Conservation (phyloP, 2,797 vertebrate species). For the Rachycentron canadum region DNA sequence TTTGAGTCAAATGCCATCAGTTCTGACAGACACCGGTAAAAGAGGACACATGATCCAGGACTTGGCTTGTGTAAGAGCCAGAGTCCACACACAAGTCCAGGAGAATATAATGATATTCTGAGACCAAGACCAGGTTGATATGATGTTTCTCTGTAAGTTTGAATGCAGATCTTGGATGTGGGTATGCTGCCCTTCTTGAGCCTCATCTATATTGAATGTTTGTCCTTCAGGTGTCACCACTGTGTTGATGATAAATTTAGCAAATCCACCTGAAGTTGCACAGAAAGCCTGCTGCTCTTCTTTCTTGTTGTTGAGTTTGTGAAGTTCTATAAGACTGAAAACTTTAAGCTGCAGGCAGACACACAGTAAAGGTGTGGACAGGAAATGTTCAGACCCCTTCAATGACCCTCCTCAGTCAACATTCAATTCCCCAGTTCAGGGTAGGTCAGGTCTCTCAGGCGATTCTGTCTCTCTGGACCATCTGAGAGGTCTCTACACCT, state of each 20-base stretch:
- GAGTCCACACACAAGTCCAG: not conserved
- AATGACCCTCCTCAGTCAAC: too few relatives aligned
- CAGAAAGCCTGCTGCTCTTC: too few relatives aligned
- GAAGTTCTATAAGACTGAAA: too few relatives aligned
- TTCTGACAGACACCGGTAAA: conserved; percentile 52
- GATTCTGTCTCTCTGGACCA: too few relatives aligned
- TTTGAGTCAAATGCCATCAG: conserved; percentile 44
- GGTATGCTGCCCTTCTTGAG: not conserved
- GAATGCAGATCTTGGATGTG: not conserved
- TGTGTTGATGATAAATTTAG: not conserved
- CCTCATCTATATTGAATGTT: not conserved
- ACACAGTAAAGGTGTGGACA: too few relatives aligned
- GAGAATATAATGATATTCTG: conserved; percentile 13
- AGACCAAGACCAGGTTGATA: conserved; percentile 7
- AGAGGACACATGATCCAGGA: conserved; percentile 26
- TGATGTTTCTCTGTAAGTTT: conserved; percentile 1
- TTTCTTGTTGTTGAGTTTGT: too few relatives aligned
- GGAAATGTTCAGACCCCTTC: too few relatives aligned
- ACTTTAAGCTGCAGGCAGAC: too few relatives aligned
- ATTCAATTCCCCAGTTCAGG: too few relatives aligned
- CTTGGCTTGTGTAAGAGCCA: not conserved
- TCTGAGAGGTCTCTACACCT: too few relatives aligned
- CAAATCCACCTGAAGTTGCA: not conserved
- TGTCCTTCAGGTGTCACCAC: not conserved
- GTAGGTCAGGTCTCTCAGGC: too few relatives aligned